Evolutionary conservation across 2,797 vertebrate genomes (phyloP), one percentile per base, ranked within the genome.

Genomic region (Syndactyla subalaris): DNA sequence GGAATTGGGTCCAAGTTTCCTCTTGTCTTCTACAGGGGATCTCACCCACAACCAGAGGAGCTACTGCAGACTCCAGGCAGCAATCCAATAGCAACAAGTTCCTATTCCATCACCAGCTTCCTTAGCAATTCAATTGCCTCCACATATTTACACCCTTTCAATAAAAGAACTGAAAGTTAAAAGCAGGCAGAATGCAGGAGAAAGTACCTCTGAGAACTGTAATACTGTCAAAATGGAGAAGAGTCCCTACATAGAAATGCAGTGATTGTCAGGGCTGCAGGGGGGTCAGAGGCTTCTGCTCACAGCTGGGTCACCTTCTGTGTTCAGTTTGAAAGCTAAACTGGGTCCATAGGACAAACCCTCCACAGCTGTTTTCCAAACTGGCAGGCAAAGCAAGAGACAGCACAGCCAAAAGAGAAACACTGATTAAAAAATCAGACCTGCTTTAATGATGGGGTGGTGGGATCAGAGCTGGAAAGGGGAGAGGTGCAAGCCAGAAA

Each of bases 241-340:
- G 61, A 92, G 46, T 14, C 52, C 19, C 71, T 86, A 58, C 57
- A 78, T 86, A 66, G 41, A 78, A 95, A 88, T 34, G 29, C 76
- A 72, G 20, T 58, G 83, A 94, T 63, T 83, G 75, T 67, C 76
- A 88, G 63, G 86, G 85, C 76, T 76, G 57, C 79, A 86, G 88
- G 71, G 71, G 89, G 54, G 90, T 78, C 67, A 74, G 59, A 91
- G 41, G 51, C 73, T 89, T 92, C 86, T 91, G 61, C 80, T 92
- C 59, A 55, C 85, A 92, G 81, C 84, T 94, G 75, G 71, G 71
- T 96, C 85, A 90, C 84, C 71, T 78, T 85, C 79, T 87, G 81
- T 82, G 92, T 94, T 72, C 73, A 89, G 78, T 54, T 74, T 83
- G 38, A 85, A 88, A 95, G 76, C 78, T 91, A 86, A 91, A 96